A percentile compares a stretch with the other conserved stretches of the same genome.
These are phyloP conservation scores for Chlorocebus sabaeus DNA, from an alignment of 2,113 vertebrate genomes.

Conservation along the genomic window DNA sequence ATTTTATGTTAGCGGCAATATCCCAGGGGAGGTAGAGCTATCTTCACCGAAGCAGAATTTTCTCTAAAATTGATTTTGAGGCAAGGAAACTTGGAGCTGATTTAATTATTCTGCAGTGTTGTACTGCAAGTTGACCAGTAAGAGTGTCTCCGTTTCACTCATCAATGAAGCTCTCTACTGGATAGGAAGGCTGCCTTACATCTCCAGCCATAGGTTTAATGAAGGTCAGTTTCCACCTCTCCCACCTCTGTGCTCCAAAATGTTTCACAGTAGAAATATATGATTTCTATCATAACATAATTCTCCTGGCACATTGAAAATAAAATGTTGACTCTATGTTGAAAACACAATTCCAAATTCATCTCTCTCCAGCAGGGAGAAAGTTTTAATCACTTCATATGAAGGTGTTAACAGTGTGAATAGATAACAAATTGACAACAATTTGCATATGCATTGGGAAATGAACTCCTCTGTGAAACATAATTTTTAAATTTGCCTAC, in stretches of 20 bases:
- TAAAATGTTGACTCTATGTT: neutral
- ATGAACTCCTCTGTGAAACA: neutral
- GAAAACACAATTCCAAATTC: neutral
- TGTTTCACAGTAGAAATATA: slow-evolving; percentile 22
- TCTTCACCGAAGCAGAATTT: slow-evolving; percentile 34
- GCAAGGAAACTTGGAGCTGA: neutral
- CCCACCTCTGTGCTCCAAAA: neutral
- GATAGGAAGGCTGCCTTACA: neutral
- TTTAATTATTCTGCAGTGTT: neutral
- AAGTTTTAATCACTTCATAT: neutral
- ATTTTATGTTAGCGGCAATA: slow-evolving; percentile 11
- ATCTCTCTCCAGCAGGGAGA: neutral
- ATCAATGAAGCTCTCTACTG: neutral
- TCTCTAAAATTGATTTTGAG: slow-evolving; percentile 45
- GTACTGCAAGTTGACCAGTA: neutral
- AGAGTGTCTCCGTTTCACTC: neutral
- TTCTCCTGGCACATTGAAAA: neutral
- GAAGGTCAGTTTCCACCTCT: slow-evolving; percentile 11
- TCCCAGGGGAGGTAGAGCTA: neutral
- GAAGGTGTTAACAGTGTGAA: neutral
- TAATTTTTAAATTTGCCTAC: slow-evolving; percentile 14
- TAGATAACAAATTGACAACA: neutral
- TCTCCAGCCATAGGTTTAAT: neutral
- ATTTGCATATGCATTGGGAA: neutral
- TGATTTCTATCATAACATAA: neutral